These are phyloP conservation scores for Rhegmatorhina hoffmannsi DNA, from an alignment of 2,113 vertebrate genomes.

Conservation along the genomic window DNA sequence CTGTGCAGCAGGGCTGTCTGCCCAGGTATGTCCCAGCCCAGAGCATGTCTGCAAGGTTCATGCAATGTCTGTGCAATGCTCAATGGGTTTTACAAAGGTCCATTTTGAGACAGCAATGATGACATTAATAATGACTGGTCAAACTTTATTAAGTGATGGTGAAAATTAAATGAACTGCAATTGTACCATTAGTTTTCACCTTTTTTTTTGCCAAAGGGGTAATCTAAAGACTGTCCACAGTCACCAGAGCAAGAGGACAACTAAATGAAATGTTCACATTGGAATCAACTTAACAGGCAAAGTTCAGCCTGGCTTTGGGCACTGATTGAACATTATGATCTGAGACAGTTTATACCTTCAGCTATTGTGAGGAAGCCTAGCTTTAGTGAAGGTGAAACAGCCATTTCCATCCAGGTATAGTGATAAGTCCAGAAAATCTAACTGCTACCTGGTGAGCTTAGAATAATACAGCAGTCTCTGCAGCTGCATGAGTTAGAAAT, in stretches of 20 bases:
- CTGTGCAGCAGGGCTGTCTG: fast-evolving
- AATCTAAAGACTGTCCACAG: not conserved
- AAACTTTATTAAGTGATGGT: not conserved
- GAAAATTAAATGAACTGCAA: not conserved
- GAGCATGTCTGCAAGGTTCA: fast-evolving
- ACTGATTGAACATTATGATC: not conserved
- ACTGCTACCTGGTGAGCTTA: not conserved
- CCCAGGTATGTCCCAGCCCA: not conserved
- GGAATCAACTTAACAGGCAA: not conserved
- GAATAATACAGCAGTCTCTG: not conserved
- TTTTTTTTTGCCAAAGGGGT: not conserved
- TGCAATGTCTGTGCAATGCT: not conserved
- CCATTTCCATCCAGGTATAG: not conserved
- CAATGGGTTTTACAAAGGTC: not conserved
- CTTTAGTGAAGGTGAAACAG: not conserved
- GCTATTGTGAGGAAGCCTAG: not conserved
- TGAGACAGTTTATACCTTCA: not conserved
- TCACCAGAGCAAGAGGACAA: not conserved
- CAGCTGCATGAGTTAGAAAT: not conserved
- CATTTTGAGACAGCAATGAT: not conserved
- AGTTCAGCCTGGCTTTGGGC: not conserved
- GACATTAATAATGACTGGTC: not conserved
- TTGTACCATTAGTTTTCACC: not conserved
- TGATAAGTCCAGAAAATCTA: not conserved
- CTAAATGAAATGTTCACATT: not conserved